Percentiles rank a stretch among this genome's conserved stretches.
Conservation (phyloP, 1,140 invertebrate species). For the Adoxophyes honmai region DNA sequence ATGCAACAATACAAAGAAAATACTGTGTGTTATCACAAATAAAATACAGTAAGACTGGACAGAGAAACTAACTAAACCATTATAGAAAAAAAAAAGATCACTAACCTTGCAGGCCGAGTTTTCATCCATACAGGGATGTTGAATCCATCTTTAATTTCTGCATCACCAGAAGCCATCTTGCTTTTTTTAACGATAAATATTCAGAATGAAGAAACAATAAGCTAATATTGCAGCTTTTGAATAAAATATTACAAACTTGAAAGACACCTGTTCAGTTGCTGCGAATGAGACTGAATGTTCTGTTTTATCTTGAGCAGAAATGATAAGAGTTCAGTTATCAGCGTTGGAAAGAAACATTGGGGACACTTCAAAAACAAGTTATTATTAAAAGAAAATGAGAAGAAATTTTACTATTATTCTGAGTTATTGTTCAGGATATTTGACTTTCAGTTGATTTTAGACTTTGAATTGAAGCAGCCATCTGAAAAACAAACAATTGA, state of each 20-base stretch:
- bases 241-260: constrained; percentile 17
- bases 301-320: constrained; percentile 68
- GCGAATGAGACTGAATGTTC: constrained; percentile 26
- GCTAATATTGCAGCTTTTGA: background rate
- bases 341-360: constrained; percentile 34
- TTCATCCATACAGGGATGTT: constrained; percentile 67
- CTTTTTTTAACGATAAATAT: constrained; percentile 14
- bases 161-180: constrained; percentile 64
- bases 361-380: constrained; percentile 2
- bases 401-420: constrained; percentile 27
- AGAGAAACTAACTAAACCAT: no score
- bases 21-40: no score
- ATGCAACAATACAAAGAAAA: no score
- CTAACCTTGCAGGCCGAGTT: constrained; percentile 60
- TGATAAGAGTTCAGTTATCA: constrained; percentile 60
- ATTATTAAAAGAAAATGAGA: constrained; percentile 21
- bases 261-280: constrained; percentile 16
- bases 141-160: constrained; percentile 66
- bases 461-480: constrained; percentile 44
- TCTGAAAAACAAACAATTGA: constrained; percentile 52
- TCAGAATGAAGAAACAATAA: constrained; percentile 12
- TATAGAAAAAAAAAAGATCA: constrained; percentile 17
- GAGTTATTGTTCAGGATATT: constrained; percentile 30
- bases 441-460: constrained; percentile 51
- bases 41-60: no score